Evolutionary conservation across 2,888 invertebrate species (phyloP).

Genomic region (Macaria notata): DNA sequence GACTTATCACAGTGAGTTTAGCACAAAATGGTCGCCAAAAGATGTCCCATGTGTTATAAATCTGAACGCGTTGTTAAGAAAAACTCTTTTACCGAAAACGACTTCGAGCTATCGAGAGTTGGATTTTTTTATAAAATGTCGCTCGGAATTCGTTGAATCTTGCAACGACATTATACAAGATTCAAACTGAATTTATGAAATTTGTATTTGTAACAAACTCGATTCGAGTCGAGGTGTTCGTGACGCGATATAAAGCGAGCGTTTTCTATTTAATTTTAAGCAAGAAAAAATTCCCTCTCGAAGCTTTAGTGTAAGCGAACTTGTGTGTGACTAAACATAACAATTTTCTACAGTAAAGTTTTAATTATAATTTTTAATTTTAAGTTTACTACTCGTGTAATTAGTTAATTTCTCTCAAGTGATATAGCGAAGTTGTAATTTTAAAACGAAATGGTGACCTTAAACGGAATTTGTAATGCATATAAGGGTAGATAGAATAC

Average conservation of each 20-base stretch:
- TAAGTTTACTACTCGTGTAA: constrained; percentile 60
- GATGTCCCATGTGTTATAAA: too few relatives aligned
- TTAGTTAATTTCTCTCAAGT: constrained; percentile 75
- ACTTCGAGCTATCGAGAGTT: constrained; percentile 62
- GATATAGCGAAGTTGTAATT: constrained; percentile 74
- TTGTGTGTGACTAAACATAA: constrained; percentile 70
- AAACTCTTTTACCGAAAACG: constrained; percentile 66
- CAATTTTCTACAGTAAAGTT: constrained; percentile 73
- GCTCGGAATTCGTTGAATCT: constrained; percentile 57
- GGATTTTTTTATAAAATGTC: constrained; percentile 45
- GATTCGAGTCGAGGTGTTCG: not conserved
- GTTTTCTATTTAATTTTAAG: constrained; percentile 30
- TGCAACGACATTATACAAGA: constrained; percentile 49
- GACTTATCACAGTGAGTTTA: too few relatives aligned
- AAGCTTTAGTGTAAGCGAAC: constrained; percentile 67
- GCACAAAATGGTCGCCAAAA: too few relatives aligned
- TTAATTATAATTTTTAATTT: constrained; percentile 41
- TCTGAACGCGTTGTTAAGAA: constrained; percentile 29
- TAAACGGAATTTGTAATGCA: constrained; percentile 77
- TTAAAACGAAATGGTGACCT: constrained; percentile 76
- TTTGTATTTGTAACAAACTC: not conserved
- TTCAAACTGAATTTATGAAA: constrained; percentile 53
- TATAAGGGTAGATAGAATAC: constrained; percentile 76
- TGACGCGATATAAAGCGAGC: constrained; percentile 12
- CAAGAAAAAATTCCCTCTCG: constrained; percentile 62